These are phyloP conservation scores for Cheilosia vernalis DNA, from an alignment of 2,888 invertebrate species.

Conservation along the genomic window DNA sequence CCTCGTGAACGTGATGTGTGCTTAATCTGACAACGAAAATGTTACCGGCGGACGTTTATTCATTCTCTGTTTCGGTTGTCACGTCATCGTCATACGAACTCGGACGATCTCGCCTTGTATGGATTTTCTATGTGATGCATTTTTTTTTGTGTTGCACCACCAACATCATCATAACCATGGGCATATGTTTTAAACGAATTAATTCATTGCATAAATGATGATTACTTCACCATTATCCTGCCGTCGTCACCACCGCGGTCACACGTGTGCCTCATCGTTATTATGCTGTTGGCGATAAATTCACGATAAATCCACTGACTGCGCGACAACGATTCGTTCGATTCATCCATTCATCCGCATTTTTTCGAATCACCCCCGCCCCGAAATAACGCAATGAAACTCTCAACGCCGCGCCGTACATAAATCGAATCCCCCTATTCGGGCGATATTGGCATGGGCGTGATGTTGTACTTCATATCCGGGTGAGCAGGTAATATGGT, in stretches of 20 bases:
- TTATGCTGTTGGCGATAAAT: conserved; percentile 32
- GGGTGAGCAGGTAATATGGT: conserved; percentile 86
- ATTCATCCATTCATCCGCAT: conserved; percentile 3
- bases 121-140: conserved; percentile 2
- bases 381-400: background rate
- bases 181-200: conserved; percentile 11
- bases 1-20: conserved; percentile 49
- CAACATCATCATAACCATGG: conserved; percentile 28
- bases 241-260: background rate
- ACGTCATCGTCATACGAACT: conserved; percentile 22
- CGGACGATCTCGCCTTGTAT: conserved; percentile 4
- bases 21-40: conserved; percentile 71
- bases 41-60: conserved; percentile 20
- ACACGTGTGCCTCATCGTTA: conserved; percentile 16
- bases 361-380: background rate
- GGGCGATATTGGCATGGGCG: conserved; percentile 26
- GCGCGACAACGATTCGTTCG: conserved; percentile 9
- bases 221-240: conserved; percentile 16
- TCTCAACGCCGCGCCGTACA: conserved; percentile 14
- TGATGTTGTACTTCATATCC: conserved; percentile 52
- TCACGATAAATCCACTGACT: conserved; percentile 31
- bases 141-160: conserved; percentile 17
- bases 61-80: conserved; percentile 48
- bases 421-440: conserved; percentile 41
- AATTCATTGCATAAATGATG: conserved; percentile 28